Conservation (phyloP, 2,113 vertebrate genomes). For the Pipra filicauda region DNA sequence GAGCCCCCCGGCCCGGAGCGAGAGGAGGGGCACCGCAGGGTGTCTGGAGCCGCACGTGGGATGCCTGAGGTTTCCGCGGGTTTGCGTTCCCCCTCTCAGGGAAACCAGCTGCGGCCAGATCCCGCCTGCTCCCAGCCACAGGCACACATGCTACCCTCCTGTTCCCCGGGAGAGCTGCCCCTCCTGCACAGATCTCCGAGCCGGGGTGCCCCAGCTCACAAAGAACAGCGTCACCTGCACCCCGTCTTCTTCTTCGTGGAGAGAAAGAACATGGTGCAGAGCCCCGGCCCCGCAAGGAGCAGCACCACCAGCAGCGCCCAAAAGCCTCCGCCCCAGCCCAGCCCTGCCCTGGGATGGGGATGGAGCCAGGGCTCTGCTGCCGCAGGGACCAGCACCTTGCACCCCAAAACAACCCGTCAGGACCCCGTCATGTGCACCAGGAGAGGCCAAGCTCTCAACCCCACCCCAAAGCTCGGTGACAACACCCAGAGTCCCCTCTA, state of each 20-base stretch:
- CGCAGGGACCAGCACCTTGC: not conserved
- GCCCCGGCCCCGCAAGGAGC: not conserved
- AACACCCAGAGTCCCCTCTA: not conserved
- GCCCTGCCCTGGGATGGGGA: not conserved
- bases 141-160: not conserved
- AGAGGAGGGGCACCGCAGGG: not conserved
- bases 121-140: not conserved
- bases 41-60: not conserved
- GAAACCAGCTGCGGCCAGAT: not conserved
- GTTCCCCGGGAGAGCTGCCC: not conserved
- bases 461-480: not conserved
- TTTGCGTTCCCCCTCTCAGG: not conserved
- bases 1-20: not conserved
- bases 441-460: not conserved
- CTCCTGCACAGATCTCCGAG: not conserved
- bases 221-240: not conserved
- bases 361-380: not conserved
- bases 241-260: not conserved
- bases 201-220: rapidly evolving
- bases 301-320: not conserved
- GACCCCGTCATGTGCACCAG: rapidly evolving
- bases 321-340: not conserved
- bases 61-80: not conserved
- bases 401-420: not conserved
- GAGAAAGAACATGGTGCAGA: not conserved